phyloP scores from a whole-genome alignment of 2,888 invertebrate genomes.

The Pterobdella sp. region DNA sequence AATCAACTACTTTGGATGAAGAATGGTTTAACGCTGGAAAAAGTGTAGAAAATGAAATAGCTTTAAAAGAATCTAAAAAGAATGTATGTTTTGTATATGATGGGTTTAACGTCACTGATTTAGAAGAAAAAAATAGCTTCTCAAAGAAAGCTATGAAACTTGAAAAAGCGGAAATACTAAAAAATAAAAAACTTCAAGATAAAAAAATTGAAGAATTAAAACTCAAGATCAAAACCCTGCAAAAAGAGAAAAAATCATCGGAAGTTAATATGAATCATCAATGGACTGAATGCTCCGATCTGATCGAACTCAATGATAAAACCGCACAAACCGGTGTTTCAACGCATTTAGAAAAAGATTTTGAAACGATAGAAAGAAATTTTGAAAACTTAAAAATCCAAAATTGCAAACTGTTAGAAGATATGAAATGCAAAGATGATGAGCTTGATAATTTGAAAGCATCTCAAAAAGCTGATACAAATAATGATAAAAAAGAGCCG shows the following conservation, averaged over 20 bases:
- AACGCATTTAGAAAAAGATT: no score
- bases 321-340: neutral
- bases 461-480: neutral
- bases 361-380: no score
- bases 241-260: no score
- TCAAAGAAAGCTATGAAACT: constrained; percentile 14
- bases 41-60: no score
- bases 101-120: neutral
- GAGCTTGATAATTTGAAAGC: neutral
- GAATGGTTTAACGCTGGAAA: neutral
- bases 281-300: no score
- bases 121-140: neutral
- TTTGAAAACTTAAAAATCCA: constrained; percentile 9
- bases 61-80: no score
- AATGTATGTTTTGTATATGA: constrained; percentile 6
- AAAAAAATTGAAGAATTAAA: constrained; percentile 34
- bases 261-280: no score
- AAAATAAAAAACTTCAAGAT: constrained; percentile 42
- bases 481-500: neutral
- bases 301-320: neutral
- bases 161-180: constrained; percentile 25
- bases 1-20: neutral
- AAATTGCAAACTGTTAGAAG: neutral
- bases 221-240: no score
- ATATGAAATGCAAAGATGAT: neutral